phyloP scores from a whole-genome alignment of 2,797 vertebrate species.

The Myripristis jacobus region DNA sequence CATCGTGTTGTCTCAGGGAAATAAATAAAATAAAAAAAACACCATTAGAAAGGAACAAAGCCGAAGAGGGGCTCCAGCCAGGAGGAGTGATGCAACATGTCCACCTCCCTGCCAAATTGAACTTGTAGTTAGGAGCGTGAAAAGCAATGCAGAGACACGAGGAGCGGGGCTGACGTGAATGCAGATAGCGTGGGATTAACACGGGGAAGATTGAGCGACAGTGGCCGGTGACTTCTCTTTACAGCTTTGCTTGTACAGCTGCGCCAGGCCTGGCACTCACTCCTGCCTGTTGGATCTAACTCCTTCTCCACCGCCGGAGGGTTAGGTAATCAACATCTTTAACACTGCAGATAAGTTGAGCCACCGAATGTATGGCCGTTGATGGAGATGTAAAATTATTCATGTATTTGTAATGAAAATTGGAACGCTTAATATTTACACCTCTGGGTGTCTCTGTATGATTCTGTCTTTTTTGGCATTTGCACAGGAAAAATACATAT shows the following conservation, averaged over 20 bases:
- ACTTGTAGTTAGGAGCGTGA: conserved; percentile 64
- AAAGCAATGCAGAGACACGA: conserved; percentile 62
- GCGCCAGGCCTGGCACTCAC: conserved; percentile 74
- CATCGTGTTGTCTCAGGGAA: conserved; percentile 49
- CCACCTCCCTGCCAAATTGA: conserved; percentile 71
- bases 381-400: conserved; percentile 64
- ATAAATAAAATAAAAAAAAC: too few relatives aligned
- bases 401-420: conserved; percentile 64
- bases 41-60: conserved; percentile 65
- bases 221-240: conserved; percentile 71
- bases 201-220: conserved; percentile 73
- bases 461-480: conserved; percentile 62
- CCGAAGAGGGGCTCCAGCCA: conserved; percentile 62
- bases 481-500: conserved; percentile 61
- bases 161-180: conserved; percentile 64
- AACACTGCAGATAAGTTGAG: conserved; percentile 69
- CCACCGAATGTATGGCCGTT: conserved; percentile 22
- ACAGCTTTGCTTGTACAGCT: conserved; percentile 81
- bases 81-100: conserved; percentile 71
- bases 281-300: conserved; percentile 65
- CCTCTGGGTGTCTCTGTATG: conserved; percentile 42
- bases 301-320: conserved; percentile 62
- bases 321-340: conserved; percentile 73
- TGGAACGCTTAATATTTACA: conserved; percentile 64
- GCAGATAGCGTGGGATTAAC: conserved; percentile 76